These are phyloP conservation scores for Thomomys bottae DNA, from an alignment of 2,113 vertebrate genomes.

Conservation along the genomic window DNA sequence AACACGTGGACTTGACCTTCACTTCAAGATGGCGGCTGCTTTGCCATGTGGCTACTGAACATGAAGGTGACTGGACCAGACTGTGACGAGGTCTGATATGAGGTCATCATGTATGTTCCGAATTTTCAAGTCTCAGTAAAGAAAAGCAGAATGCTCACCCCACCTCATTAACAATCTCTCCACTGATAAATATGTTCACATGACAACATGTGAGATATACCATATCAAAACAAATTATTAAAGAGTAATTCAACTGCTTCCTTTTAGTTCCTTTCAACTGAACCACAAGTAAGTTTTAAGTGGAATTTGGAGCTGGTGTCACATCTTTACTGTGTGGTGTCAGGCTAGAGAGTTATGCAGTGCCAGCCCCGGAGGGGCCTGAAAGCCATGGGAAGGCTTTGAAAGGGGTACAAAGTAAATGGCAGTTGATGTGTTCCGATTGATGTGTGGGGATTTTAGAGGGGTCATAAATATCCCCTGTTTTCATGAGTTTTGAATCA, in stretches of 20 bases:
- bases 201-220: neutral
- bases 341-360: neutral
- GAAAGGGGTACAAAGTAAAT: neutral
- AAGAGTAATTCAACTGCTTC: neutral
- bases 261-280: neutral
- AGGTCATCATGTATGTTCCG: neutral
- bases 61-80: neutral
- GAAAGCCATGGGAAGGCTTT: neutral
- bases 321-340: neutral
- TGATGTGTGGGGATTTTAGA: neutral
- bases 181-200: neutral
- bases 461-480: neutral
- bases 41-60: fast-evolving
- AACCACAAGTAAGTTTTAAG: neutral
- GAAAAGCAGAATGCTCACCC: too few species aligned
- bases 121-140: neutral
- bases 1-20: fast-evolving
- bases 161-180: neutral
- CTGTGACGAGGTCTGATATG: fast-evolving
- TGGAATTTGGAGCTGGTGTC: neutral
- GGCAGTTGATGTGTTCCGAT: neutral
- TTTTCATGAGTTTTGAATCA: neutral
- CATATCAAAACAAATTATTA: neutral
- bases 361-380: neutral
- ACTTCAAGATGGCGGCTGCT: fast-evolving